Evolutionary conservation across 2,797 vertebrate genomes (phyloP).

Genomic region (Gadopsis marmoratus): DNA sequence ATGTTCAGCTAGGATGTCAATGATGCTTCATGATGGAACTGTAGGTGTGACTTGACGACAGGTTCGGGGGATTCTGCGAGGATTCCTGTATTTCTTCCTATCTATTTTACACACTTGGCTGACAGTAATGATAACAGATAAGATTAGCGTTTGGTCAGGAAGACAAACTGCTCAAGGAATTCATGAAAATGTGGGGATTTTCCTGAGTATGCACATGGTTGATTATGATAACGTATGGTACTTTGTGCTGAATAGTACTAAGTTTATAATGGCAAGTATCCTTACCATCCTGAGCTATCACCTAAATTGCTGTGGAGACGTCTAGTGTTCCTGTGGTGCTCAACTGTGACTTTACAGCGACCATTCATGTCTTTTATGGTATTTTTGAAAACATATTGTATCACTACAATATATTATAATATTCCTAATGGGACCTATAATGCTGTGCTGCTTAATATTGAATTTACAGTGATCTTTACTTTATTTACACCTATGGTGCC

Average conservation of each 20-base stretch:
- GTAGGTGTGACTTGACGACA: conserved; percentile 13
- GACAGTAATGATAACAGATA: conserved; percentile 62
- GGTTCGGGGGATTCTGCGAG: conserved; percentile 30
- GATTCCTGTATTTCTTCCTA: conserved; percentile 47
- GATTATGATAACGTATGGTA: neutral
- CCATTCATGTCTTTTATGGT: neutral
- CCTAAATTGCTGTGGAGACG: neutral
- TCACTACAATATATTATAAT: neutral
- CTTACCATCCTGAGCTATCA: neutral
- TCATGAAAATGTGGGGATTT: conserved; percentile 31
- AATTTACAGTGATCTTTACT: neutral
- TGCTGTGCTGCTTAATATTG: neutral
- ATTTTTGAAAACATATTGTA: neutral
- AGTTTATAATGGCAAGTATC: no score
- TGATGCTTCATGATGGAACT: neutral
- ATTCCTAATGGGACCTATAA: neutral
- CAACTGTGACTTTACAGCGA: neutral
- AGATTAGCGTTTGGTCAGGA: conserved; percentile 4
- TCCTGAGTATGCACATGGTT: conserved; percentile 2
- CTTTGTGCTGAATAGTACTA: neutral
- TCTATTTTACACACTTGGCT: conserved; percentile 61
- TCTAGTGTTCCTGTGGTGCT: neutral
- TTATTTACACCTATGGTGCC: neutral
- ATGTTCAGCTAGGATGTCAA: neutral
- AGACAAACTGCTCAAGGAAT: conserved; percentile 49